These are phyloP conservation scores for Coptodon rendalli DNA, from an alignment of 2,113 vertebrate genomes.

Conservation along the genomic window DNA sequence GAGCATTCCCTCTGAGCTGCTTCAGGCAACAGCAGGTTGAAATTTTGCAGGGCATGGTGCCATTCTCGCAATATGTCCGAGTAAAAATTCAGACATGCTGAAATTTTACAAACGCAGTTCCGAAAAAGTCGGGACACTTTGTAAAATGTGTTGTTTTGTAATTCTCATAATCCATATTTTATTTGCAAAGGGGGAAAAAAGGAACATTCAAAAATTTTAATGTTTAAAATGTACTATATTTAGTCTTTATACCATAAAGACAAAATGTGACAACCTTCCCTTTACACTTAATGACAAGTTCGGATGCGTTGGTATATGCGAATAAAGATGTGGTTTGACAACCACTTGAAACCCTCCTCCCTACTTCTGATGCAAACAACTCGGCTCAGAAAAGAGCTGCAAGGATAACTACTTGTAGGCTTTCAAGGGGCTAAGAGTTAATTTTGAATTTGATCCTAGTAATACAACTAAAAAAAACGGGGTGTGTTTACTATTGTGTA, in stretches of 20 bases:
- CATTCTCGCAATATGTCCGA: background rate
- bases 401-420: background rate
- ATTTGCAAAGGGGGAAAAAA: background rate
- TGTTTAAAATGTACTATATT: background rate
- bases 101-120: background rate
- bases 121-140: background rate
- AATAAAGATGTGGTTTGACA: background rate
- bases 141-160: background rate
- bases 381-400: background rate
- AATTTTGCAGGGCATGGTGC: background rate
- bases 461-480: background rate
- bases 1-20: background rate
- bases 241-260: background rate
- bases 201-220: background rate
- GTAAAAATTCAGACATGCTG: background rate
- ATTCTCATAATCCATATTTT: background rate
- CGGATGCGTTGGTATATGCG: rapidly evolving
- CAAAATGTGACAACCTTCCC: background rate
- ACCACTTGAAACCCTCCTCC: background rate
- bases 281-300: background rate
- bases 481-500: background rate
- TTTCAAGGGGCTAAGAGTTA: rapidly evolving
- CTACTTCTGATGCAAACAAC: background rate
- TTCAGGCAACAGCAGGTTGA: rapidly evolving
- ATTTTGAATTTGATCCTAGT: background rate